Evolutionary conservation across 2,797 vertebrate genomes (phyloP), one percentile per base, ranked within the genome.

Genomic region (Notolabrus celidotus): DNA sequence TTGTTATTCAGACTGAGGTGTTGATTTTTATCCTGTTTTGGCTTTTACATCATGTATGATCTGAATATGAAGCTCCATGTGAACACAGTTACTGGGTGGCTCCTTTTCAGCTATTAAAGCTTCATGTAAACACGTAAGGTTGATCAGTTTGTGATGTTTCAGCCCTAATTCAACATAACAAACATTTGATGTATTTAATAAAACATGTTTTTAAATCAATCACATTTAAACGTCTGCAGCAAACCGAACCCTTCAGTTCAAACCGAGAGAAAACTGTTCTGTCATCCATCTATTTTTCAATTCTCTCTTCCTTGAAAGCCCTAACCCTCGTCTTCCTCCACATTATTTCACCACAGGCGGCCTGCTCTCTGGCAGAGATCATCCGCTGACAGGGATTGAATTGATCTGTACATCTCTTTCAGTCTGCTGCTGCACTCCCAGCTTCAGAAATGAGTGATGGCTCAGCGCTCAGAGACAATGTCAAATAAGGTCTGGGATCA

Each of bases 381-480:
- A 56, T 55, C 38, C 5, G 10, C 29, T 33, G 34, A 54, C 47
- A 51, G 59, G 11, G 45, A 42, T 17, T 54, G 58, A 34, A 59
- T 25, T 63, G 66, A 71, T 67, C 46, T 20, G 31, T 33, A 23
- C n/a, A 33, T 19, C 50, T 51, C 20, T 58, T 63, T 63, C n/a
- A 61, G 58, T 68, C 43, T 10, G 38, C 38, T 15, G 36, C 54
- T 36, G 59, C 14, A 20, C 66, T 38, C 42, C 1, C 9, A 43
- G 42, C 42, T 4, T 43, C 51, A 55, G 19, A 46, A 52, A 81
- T 20, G 22, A 69, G 19, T 36, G 38, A 56, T 27, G 27, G 43
- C 55, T 53, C 25, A 33, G 39, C 19, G 61, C 69, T 67, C 12
- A 25, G 12, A 54, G 46, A 71, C 61, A 54, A 27, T 51, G 57